phyloP scores from a whole-genome alignment of 2,113 vertebrate species.

The Coptodon bakossiorum region DNA sequence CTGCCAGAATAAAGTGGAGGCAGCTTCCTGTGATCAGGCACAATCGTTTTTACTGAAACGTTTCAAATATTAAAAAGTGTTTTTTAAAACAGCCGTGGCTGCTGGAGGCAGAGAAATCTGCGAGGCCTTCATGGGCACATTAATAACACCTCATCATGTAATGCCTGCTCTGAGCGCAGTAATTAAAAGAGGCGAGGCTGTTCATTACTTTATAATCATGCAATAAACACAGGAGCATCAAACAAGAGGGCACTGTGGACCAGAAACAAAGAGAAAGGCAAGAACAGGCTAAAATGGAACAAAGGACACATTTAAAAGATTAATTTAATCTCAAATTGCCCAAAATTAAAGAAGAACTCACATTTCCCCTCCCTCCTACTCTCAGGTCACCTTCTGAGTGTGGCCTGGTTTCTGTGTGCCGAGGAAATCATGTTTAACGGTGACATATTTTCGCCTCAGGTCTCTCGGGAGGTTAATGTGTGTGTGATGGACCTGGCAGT shows the following conservation, averaged over 20 bases:
- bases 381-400: background rate
- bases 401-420: background rate
- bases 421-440: background rate
- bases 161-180: background rate
- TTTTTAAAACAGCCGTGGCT: background rate
- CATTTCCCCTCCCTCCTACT: background rate
- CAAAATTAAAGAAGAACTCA: background rate
- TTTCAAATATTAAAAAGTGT: background rate
- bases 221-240: background rate
- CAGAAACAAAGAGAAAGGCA: background rate
- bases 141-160: background rate
- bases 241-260: background rate
- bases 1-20: background rate
- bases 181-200: background rate
- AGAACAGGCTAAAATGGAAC: background rate
- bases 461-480: background rate
- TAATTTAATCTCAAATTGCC: background rate
- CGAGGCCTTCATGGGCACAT: background rate
- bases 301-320: background rate
- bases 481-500: background rate
- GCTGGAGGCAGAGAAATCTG: background rate
- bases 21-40: background rate
- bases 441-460: background rate
- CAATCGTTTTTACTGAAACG: background rate
- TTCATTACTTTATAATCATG: background rate